Evolutionary conservation across 2,888 invertebrate species (phyloP), one percentile per base, ranked within the genome.

Genomic region (Drosophila meridiana): DNA sequence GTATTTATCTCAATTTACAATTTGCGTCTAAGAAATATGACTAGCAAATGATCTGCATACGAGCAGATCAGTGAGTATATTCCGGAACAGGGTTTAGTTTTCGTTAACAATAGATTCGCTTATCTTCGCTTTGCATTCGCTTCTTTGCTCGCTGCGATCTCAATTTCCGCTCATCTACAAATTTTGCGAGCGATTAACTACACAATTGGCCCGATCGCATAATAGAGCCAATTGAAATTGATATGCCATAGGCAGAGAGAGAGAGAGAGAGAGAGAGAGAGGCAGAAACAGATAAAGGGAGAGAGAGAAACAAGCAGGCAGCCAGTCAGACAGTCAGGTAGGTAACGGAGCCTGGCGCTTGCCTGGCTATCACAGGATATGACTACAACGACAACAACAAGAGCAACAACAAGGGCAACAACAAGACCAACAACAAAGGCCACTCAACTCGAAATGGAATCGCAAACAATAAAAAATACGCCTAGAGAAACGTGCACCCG

Each of bases 341-440:
- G 63, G 74, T 53, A 76, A 82, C 76, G 71, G 73, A 76, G 76
- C 72, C 83, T 71, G 78, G 83, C 78, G 81, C 78, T 87, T 63
- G 82, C 67, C 67, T 63, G 68, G 71, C 73, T 81, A 80, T 69
- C 66, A 42, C 61, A 57, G 68, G 74, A 82, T 67, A 69, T 64
- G 61, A 40, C 34, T 28, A n/a, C 40, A 42, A 50, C 61, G 60
- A 26, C 47, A 52, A 38, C 55, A 47, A 47, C 53, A 52, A 38
- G 48, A 47, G 28, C 53, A 20, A 43, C 38, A 13, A 4, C 38
- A 38, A 13, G 5, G 4, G 2, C 13, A 38, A 64, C 40, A 40
- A 3, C 40, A 20, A 20, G 20, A 20, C 20, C 20, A 26, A 28
- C 63, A 68, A 73, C 56, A 62, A 66, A 34, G 32, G 47, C 48